phyloP scores from a whole-genome alignment of 2,113 vertebrate genomes.

The Proterorhinus semilunaris region DNA sequence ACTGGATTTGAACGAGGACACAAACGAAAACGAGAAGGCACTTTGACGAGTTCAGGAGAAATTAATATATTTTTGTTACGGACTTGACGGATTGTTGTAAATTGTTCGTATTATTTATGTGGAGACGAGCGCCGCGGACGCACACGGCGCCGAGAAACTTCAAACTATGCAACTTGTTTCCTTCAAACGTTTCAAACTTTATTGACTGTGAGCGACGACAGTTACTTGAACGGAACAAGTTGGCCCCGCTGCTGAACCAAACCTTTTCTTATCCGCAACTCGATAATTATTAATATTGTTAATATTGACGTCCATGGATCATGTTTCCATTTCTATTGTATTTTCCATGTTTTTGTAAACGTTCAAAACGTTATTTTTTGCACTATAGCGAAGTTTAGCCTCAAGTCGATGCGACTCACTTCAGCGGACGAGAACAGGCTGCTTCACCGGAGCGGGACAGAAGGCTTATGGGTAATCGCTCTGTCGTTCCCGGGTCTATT shows the following conservation, averaged over 20 bases:
- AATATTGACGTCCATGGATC: constrained; percentile 61
- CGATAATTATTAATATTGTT: constrained; percentile 65
- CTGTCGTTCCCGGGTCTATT: too few species aligned
- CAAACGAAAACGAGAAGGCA: constrained; percentile 45
- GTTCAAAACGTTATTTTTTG: constrained; percentile 91
- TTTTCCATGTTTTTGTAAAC: constrained; percentile 51
- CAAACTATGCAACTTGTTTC: constrained; percentile 98
- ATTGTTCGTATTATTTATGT: constrained; percentile 70
- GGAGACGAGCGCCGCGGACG: constrained; percentile 72
- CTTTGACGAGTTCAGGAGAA: constrained; percentile 70
- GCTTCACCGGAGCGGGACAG: neutral
- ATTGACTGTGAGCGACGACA: constrained; percentile 73
- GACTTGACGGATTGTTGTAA: constrained; percentile 41
- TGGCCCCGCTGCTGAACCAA: constrained; percentile 97
- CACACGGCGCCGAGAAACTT: constrained; percentile 61
- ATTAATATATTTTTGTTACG: constrained; percentile 85
- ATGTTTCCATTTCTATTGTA: constrained; percentile 44
- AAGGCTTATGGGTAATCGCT: neutral
- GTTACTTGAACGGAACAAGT: constrained; percentile 99
- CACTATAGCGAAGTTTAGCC: constrained; percentile 84
- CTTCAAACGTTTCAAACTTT: constrained; percentile 55
- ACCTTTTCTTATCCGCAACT: constrained; percentile 79
- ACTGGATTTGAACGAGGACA: constrained; percentile 22
- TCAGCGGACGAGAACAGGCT: neutral
- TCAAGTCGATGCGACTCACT: neutral